A percentile compares a stretch with the other conserved stretches of the same genome.
These are phyloP conservation scores for Delichon dasypus DNA, from an alignment of 2,797 vertebrate genomes.

Conservation along the genomic window DNA sequence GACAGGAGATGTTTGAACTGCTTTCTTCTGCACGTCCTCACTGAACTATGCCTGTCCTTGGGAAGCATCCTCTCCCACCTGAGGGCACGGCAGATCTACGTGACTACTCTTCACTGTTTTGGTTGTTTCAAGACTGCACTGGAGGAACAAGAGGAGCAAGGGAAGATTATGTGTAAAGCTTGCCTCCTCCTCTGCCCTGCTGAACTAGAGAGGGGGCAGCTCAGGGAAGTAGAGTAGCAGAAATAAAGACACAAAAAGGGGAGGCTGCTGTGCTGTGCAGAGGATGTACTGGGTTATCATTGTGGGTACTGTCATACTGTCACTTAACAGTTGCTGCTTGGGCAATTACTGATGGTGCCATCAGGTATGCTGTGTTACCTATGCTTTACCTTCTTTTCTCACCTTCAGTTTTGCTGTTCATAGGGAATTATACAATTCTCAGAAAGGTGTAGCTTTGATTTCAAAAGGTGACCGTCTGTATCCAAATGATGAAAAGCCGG, in stretches of 20 bases:
- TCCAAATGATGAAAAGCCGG: neutral
- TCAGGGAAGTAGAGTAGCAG: neutral
- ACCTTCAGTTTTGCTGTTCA: neutral
- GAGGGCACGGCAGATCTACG: fast-evolving
- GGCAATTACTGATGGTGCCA: neutral
- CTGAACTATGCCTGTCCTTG: neutral
- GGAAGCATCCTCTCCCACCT: neutral
- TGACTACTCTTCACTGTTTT: neutral
- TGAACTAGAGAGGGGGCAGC: neutral
- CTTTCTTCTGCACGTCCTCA: neutral
- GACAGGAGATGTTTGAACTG: neutral
- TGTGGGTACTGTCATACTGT: neutral
- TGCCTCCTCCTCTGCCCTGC: neutral
- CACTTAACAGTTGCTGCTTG: neutral
- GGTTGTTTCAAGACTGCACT: neutral
- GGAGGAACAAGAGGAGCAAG: neutral
- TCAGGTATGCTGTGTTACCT: neutral
- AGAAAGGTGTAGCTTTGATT: neutral
- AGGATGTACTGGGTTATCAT: neutral
- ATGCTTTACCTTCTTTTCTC: neutral
- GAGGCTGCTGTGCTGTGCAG: neutral
- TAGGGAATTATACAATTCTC: neutral
- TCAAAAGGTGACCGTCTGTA: neutral
- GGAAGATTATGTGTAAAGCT: neutral
- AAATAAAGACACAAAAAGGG: neutral